Base-by-base conservation (phyloP, 2,797 vertebrate species). In the Loris lydekkerianus region DNA sequence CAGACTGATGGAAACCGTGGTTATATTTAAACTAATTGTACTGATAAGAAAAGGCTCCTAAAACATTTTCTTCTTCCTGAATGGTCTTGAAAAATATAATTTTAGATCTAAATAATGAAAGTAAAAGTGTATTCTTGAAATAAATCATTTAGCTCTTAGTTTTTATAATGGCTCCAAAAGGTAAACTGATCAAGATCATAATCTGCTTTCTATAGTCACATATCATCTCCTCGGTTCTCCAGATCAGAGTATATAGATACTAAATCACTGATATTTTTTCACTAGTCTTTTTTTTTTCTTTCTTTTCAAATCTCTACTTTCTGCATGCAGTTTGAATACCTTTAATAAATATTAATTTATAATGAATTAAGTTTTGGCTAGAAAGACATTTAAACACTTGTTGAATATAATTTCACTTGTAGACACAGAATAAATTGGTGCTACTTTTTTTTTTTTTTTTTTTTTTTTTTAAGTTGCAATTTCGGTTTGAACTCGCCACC, bases 1-100 rank as follows among this genome's bases (percentile, higher is more conserved):
- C 15, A 21, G 9, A 29, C 1, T 61, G 67, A 5, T 1, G 4
- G 1, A 58, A 58, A 1, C 1, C 70, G 2, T 63, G 31, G 0
- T 29, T 83, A 53, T 23, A 49, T 31, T 86, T 77, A 67, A 7
- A 49, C 34, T 67, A 46, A 73, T 31, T 14, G 11, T 7, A 75
- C 5, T 31, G 49, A 5, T 34, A 78, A 88, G 61, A 86, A 69
- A 43, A 3, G 20, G 53, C 21, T 63, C 1, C 10, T 77, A 10
- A 2, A 37, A 20, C 34, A 76, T 29, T 76, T 63, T 90, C 77
- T 90, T 89, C 56, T 60, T 75, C 20, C 20, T 82, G 10, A 85
- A 34, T 56, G 1, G 3, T 46, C 43, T 76, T 76, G 27, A 56
- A 67, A 73, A 86, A 46, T 43, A 18, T 18, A 40, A 25, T 20